Percentiles rank a stretch among this genome's conserved stretches.
phyloP scores from a whole-genome alignment of 2,888 invertebrate species.

The Choristoneura rosaceana region DNA sequence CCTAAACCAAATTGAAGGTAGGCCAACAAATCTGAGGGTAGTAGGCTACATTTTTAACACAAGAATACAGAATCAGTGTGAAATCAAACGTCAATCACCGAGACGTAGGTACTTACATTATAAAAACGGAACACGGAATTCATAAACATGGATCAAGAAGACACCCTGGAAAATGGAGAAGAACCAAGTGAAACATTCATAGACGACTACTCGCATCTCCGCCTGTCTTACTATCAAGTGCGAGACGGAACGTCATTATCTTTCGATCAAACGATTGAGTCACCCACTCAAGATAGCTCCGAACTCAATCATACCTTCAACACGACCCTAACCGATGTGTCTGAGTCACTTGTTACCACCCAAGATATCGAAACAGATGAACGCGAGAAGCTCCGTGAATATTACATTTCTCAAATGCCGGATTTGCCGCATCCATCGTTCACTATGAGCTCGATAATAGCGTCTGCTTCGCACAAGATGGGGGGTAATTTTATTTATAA shows the following conservation, averaged over 20 bases:
- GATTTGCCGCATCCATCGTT: slow-evolving; percentile 64
- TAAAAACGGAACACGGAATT: not conserved
- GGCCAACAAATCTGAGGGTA: not conserved
- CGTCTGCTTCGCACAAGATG: slow-evolving; percentile 59
- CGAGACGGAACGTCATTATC: slow-evolving; percentile 33
- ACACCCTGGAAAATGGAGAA: slow-evolving; percentile 17
- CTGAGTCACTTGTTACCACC: slow-evolving; percentile 42
- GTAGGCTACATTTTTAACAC: not conserved
- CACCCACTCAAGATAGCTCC: slow-evolving; percentile 19
- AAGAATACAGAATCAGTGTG: not conserved
- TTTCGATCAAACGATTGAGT: slow-evolving; percentile 15
- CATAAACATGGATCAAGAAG: slow-evolving; percentile 32
- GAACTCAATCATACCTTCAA: not conserved
- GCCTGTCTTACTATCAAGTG: slow-evolving; percentile 64
- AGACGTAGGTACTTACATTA: not conserved
- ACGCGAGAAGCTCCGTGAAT: slow-evolving; percentile 54
- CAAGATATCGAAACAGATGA: slow-evolving; percentile 44
- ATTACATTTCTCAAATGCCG: slow-evolving; percentile 62
- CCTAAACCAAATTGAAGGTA: not conserved
- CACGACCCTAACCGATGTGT: slow-evolving; percentile 44
- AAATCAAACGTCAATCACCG: not conserved
- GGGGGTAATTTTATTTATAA: slow-evolving; percentile 57
- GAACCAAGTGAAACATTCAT: slow-evolving; percentile 50
- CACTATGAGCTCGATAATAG: slow-evolving; percentile 62
- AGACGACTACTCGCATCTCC: slow-evolving; percentile 69